These are phyloP conservation scores for Brachymystax lenok DNA, from an alignment of 2,797 vertebrate genomes.

Conservation along the genomic window DNA sequence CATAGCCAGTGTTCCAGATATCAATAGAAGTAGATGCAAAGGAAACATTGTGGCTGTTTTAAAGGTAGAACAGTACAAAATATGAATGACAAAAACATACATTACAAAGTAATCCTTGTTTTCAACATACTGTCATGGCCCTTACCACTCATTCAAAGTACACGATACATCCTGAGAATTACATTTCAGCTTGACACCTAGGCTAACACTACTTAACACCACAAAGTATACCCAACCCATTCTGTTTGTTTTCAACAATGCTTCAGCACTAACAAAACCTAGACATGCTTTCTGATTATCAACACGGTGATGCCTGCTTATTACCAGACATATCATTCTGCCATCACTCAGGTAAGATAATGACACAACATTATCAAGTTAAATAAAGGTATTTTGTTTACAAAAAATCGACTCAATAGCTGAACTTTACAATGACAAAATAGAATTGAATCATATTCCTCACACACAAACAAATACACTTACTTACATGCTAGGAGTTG, in stretches of 20 bases:
- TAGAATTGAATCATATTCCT: background rate
- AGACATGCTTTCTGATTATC: background rate
- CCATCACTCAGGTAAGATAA: background rate
- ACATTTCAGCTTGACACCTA: too few relatives aligned
- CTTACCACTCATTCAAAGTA: background rate
- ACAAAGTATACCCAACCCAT: background rate
- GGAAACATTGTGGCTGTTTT: conserved; percentile 32
- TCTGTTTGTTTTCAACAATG: too few relatives aligned
- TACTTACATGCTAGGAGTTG: background rate
- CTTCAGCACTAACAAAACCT: background rate
- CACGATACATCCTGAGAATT: too few relatives aligned
- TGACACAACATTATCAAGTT: background rate
- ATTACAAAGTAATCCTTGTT: too few relatives aligned
- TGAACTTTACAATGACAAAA: background rate
- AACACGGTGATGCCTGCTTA: background rate
- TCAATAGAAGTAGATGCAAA: conserved; percentile 41
- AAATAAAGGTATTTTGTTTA: too few relatives aligned
- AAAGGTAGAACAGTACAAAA: background rate
- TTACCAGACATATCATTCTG: background rate
- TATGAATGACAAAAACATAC: background rate
- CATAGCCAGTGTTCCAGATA: background rate
- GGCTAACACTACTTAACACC: background rate
- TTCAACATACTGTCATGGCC: too few relatives aligned
- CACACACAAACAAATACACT: background rate
- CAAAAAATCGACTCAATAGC: background rate